A percentile compares a stretch with the other conserved stretches of the same genome.
phyloP scores from a whole-genome alignment of 1,140 invertebrate genomes.

The Wiebesia pumilae region DNA sequence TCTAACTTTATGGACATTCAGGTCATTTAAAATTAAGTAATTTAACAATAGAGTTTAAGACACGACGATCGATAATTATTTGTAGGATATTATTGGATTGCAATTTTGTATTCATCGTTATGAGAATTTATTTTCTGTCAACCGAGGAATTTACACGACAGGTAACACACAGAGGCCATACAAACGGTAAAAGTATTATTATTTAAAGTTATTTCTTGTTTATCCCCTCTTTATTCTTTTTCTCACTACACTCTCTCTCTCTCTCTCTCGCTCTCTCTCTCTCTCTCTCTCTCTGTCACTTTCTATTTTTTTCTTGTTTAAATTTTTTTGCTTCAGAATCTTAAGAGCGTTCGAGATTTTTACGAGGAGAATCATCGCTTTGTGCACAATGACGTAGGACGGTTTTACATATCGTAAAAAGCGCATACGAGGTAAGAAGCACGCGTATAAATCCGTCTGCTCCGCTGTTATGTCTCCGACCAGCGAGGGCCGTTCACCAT shows the following conservation, averaged over 20 bases:
- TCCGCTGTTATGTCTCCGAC: conserved; percentile 66
- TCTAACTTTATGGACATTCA: neutral
- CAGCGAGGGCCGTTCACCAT: conserved; percentile 61
- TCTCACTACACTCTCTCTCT: too few relatives aligned
- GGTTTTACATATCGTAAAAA: conserved; percentile 69
- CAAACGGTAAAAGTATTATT: conserved; percentile 34
- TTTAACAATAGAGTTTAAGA: conserved; percentile 10
- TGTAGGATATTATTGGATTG: conserved; percentile 16
- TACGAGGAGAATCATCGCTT: conserved; percentile 59
- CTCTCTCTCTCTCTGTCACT: neutral
- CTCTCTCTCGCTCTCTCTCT: neutral
- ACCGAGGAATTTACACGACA: conserved; percentile 38
- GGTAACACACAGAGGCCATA: neutral
- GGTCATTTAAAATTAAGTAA: conserved; percentile 29
- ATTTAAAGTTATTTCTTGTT: conserved; percentile 28
- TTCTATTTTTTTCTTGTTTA: neutral
- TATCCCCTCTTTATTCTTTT: neutral
- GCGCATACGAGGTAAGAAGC: conserved; percentile 62
- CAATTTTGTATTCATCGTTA: conserved; percentile 25
- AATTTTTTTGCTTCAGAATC: conserved; percentile 7
- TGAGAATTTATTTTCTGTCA: conserved; percentile 42
- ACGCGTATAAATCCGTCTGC: conserved; percentile 64
- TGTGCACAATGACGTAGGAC: conserved; percentile 58
- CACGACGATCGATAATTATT: conserved; percentile 10
- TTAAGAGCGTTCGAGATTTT: conserved; percentile 55